Percentiles rank a stretch among this genome's conserved stretches.
Evolutionary conservation across 2,797 vertebrate species (phyloP).

Genomic region (Malurus splendens): DNA sequence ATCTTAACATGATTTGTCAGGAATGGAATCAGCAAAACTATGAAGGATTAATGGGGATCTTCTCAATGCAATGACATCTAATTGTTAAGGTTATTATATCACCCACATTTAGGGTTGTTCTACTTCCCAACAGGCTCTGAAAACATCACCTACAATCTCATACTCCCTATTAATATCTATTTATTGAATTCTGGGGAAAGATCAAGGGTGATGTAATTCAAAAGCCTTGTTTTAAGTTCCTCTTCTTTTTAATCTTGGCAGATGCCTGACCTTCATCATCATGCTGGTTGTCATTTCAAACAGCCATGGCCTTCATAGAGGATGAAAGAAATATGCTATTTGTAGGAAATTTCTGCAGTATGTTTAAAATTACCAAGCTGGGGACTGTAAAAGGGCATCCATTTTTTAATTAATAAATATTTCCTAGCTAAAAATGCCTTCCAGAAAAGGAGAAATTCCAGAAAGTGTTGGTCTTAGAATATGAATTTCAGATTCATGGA

Average conservation of each 20-base stretch:
- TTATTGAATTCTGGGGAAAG: background rate
- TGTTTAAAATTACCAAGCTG: background rate
- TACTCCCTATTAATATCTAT: background rate
- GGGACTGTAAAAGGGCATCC: background rate
- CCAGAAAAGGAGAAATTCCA: background rate
- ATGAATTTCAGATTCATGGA: background rate
- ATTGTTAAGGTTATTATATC: background rate
- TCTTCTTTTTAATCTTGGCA: background rate
- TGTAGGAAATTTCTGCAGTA: background rate
- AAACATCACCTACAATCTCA: background rate
- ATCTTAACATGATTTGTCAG: background rate
- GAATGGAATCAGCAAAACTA: background rate
- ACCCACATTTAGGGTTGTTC: background rate
- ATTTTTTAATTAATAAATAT: background rate
- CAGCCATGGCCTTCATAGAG: background rate
- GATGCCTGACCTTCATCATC: background rate
- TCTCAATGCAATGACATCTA: background rate
- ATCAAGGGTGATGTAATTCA: background rate
- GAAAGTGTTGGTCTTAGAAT: background rate
- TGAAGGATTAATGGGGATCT: background rate
- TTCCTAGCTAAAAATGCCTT: background rate
- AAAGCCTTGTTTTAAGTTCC: background rate
- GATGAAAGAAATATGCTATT: background rate
- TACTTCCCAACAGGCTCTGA: background rate
- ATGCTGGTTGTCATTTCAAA: background rate